Conservation (phyloP, 2,888 invertebrate genomes). For the Himalopsyche anomala region DNA sequence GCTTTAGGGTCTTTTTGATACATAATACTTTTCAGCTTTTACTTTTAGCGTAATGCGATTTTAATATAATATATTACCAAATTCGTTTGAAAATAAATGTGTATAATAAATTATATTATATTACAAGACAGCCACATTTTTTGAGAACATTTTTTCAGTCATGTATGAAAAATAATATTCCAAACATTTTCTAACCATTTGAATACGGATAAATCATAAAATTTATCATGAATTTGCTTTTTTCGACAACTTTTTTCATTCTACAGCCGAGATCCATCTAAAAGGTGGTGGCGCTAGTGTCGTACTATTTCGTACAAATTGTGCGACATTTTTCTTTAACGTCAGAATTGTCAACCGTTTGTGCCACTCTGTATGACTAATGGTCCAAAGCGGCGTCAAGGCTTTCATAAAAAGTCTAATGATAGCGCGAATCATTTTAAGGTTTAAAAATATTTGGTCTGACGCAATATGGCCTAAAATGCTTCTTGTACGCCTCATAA, state of each 20-base stretch:
- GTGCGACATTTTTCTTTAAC: conserved; percentile 52
- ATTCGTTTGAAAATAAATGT: no score
- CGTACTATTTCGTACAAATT: conserved; percentile 39
- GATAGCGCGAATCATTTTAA: conserved; percentile 6
- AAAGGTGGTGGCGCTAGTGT: conserved; percentile 40
- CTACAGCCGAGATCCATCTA: conserved; percentile 18
- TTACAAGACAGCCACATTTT: no score
- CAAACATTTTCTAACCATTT: neutral
- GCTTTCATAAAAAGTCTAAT: conserved; percentile 46
- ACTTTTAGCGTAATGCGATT: no score
- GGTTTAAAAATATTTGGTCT: conserved; percentile 33
- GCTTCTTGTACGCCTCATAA: neutral
- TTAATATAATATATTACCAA: no score
- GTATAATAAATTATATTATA: no score
- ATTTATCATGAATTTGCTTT: conserved; percentile 13
- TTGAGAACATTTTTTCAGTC: no score
- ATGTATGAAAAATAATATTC: no score
- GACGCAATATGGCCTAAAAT: conserved; percentile 3
- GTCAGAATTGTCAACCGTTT: conserved; percentile 56
- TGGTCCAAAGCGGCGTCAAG: conserved; percentile 37
- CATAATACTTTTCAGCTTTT: no score
- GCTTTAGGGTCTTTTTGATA: no score
- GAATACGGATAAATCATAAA: neutral
- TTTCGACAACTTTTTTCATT: neutral
- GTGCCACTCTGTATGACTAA: conserved; percentile 51